phyloP scores from a whole-genome alignment of 2,888 invertebrate genomes.

The Epiperipatus broadwayi region DNA sequence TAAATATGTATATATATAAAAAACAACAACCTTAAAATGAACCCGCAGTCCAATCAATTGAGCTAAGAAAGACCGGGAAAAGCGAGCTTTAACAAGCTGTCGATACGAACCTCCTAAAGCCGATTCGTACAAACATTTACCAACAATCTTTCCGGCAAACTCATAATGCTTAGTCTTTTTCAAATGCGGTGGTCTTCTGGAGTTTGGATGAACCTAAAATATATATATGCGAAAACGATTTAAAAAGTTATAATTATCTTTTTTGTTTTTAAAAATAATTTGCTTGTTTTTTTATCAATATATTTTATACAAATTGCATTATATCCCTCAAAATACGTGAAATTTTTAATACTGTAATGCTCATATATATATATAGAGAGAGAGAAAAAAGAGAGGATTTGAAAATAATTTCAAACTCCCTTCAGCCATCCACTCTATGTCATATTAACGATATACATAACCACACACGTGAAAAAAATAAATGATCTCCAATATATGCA shows the following conservation, averaged over 20 bases:
- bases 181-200: constrained; percentile 44
- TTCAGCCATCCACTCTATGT: no score
- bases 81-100: constrained; percentile 70
- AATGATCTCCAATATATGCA: no score
- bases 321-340: no score
- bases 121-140: constrained; percentile 83
- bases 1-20: neutral
- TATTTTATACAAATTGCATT: no score
- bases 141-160: constrained; percentile 73
- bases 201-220: constrained; percentile 52
- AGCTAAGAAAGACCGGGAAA: constrained; percentile 76
- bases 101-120: constrained; percentile 70
- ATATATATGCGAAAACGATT: no score
- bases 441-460: no score
- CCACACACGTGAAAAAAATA: no score
- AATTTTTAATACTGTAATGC: no score
- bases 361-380: no score
- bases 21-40: constrained; percentile 59
- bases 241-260: neutral
- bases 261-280: no score
- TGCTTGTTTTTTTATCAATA: neutral
- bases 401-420: no score
- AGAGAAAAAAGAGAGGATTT: no score
- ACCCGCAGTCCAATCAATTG: constrained; percentile 81
- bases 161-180: constrained; percentile 78